Conservation (phyloP, 2,888 invertebrate species). For the Autographa pulchrina region DNA sequence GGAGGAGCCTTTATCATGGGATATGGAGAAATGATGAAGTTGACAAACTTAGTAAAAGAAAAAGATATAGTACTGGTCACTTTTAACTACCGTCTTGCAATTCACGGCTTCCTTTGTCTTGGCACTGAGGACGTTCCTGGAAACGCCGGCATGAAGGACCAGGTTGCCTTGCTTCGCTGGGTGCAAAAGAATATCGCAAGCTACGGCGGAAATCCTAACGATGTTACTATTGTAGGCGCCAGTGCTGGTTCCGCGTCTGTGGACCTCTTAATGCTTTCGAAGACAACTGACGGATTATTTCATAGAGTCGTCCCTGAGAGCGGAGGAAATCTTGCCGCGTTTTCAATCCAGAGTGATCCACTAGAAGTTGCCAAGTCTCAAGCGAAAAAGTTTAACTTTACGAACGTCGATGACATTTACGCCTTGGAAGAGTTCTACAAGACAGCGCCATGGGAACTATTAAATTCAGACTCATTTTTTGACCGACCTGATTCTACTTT, state of each 20-base stretch:
- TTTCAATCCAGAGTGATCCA: constrained; percentile 66
- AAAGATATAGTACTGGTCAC: constrained; percentile 59
- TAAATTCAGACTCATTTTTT: constrained; percentile 51
- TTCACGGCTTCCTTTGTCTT: constrained; percentile 64
- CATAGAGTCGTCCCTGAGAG: constrained; percentile 70
- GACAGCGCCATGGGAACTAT: constrained; percentile 56
- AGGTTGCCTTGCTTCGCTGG: constrained; percentile 68
- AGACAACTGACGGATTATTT: constrained; percentile 63
- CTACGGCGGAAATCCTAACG: constrained; percentile 72
- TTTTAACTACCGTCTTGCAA: constrained; percentile 66
- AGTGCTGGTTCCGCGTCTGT: constrained; percentile 67
- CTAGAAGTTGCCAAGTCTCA: constrained; percentile 64
- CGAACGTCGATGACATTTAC: constrained; percentile 62
- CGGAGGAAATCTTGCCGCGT: constrained; percentile 58
- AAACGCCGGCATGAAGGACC: constrained; percentile 73
- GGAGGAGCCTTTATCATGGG: constrained; percentile 64
- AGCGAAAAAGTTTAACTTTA: constrained; percentile 60
- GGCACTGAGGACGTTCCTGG: constrained; percentile 68
- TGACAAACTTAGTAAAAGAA: constrained; percentile 45
- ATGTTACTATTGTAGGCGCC: constrained; percentile 66
- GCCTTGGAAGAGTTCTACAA: constrained; percentile 72
- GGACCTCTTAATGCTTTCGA: constrained; percentile 64
- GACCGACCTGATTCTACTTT: constrained; percentile 49
- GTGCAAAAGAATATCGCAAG: constrained; percentile 66
- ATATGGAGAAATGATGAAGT: constrained; percentile 37